A percentile compares a stretch with the other conserved stretches of the same genome.
Evolutionary conservation across 1,140 invertebrate species (phyloP).

Genomic region (Scaptomyza pallida): DNA sequence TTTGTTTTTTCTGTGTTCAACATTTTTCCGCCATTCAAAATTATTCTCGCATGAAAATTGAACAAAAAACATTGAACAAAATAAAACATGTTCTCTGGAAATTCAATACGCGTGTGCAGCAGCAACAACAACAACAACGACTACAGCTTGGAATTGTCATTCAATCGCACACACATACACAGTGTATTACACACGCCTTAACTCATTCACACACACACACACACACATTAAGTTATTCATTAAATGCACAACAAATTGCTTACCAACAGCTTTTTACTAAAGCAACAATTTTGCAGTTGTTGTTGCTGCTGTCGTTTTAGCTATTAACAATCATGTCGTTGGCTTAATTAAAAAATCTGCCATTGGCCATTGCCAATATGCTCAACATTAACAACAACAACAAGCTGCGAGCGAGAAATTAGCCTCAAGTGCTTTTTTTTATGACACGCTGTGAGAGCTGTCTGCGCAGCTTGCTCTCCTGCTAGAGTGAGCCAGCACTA

Average conservation of each 20-base stretch:
- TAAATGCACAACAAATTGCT: slow-evolving; percentile 59
- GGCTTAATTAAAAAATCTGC: slow-evolving; percentile 67
- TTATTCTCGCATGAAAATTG: slow-evolving; percentile 76
- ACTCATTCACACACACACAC: slow-evolving; percentile 38
- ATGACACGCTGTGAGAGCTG: slow-evolving; percentile 70
- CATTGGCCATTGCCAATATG: slow-evolving; percentile 21
- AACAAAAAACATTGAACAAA: too few species aligned
- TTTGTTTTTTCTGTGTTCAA: slow-evolving; percentile 42
- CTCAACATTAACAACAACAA: slow-evolving; percentile 17
- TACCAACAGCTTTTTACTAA: slow-evolving; percentile 35
- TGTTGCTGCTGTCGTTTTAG: slow-evolving; percentile 8
- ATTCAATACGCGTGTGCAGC: slow-evolving; percentile 72
- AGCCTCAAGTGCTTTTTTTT: slow-evolving; percentile 64
- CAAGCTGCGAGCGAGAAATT: slow-evolving; percentile 47
- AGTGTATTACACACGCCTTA: too few species aligned
- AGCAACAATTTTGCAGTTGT: slow-evolving; percentile 37
- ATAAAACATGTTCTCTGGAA: slow-evolving; percentile 70
- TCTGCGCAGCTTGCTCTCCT: slow-evolving; percentile 36
- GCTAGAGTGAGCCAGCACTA: background rate
- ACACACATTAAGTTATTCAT: slow-evolving; percentile 33
- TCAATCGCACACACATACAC: slow-evolving; percentile 22
- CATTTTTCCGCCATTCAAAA: slow-evolving; percentile 69
- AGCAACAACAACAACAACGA: slow-evolving; percentile 1
- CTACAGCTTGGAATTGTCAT: slow-evolving; percentile 49
- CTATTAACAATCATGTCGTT: slow-evolving; percentile 58